phyloP scores from a whole-genome alignment of 2,113 vertebrate genomes.

The Azemiops feae region DNA sequence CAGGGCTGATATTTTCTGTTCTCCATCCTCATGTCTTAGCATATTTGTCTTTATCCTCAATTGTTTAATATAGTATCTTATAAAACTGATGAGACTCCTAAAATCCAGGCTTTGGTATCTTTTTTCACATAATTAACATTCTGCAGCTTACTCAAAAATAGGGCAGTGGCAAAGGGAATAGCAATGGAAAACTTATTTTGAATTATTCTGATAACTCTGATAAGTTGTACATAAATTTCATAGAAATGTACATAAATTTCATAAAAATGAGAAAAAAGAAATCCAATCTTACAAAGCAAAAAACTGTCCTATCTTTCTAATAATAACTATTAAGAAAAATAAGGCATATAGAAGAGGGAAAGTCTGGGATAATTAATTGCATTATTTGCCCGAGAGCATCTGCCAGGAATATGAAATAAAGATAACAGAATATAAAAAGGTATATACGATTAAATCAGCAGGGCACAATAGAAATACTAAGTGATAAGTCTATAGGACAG shows the following conservation, averaged over 20 bases:
- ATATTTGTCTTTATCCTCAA: neutral
- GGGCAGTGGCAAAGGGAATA: neutral
- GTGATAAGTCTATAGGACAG: neutral
- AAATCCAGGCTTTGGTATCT: neutral
- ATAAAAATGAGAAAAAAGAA: slow-evolving; percentile 59
- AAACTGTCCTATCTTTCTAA: slow-evolving; percentile 62
- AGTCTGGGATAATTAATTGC: slow-evolving; percentile 67
- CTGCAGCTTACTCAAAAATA: neutral
- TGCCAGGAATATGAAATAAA: slow-evolving; percentile 63
- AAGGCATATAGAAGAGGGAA: slow-evolving; percentile 67
- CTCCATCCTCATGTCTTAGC: neutral
- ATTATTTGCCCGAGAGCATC: slow-evolving; percentile 70
- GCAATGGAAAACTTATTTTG: slow-evolving; percentile 7
- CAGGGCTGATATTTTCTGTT: neutral
- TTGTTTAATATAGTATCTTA: neutral
- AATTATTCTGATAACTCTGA: slow-evolving; percentile 47
- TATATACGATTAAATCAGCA: slow-evolving; percentile 51
- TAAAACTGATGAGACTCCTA: neutral
- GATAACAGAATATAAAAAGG: slow-evolving; percentile 51
- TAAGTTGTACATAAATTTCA: slow-evolving; percentile 46
- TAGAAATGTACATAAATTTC: slow-evolving; percentile 52
- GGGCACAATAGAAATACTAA: slow-evolving; percentile 35
- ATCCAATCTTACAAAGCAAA: slow-evolving; percentile 53
- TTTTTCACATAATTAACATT: neutral
- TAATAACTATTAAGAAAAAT: slow-evolving; percentile 68